Percentiles rank a stretch among this genome's conserved stretches.
Conservation (phyloP, 1,140 invertebrate species). For the Drosophila equinoxialis region DNA sequence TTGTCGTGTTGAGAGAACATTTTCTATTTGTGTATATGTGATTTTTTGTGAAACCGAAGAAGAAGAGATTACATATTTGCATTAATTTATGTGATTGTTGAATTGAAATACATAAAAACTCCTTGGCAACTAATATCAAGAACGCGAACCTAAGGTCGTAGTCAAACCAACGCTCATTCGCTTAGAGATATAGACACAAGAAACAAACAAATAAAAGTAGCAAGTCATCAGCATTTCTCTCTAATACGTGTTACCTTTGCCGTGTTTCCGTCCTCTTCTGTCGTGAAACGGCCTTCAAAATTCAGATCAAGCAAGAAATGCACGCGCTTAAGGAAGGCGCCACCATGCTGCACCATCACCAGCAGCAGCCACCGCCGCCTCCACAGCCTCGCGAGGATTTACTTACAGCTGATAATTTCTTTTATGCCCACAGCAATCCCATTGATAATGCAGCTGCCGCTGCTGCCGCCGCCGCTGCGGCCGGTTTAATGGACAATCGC, state of each 20-base stretch:
- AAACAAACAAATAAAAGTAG: slow-evolving; percentile 16
- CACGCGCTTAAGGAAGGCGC: slow-evolving; percentile 75
- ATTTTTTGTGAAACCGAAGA: neutral
- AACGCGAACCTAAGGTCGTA: slow-evolving; percentile 37
- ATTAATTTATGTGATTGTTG: slow-evolving; percentile 65
- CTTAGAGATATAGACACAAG: slow-evolving; percentile 19
- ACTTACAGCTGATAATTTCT: slow-evolving; percentile 64
- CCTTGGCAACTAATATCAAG: neutral
- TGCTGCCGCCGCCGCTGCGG: slow-evolving; percentile 69
- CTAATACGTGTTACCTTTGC: neutral
- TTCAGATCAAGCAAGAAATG: slow-evolving; percentile 77
- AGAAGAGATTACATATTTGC: slow-evolving; percentile 32
- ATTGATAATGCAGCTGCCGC: slow-evolving; percentile 84
- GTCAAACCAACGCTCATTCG: slow-evolving; percentile 64
- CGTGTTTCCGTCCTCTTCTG: neutral
- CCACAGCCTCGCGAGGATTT: slow-evolving; percentile 54
- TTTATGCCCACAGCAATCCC: slow-evolving; percentile 84
- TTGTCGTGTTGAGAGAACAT: slow-evolving; percentile 45
- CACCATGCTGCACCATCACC: slow-evolving; percentile 69
- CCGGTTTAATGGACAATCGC: slow-evolving; percentile 85
- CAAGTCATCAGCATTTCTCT: neutral
- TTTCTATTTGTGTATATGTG: slow-evolving; percentile 22
- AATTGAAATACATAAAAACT: slow-evolving; percentile 40
- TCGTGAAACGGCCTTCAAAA: slow-evolving; percentile 51
- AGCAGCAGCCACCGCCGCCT: slow-evolving; percentile 56